Evolutionary conservation across 2,797 vertebrate species (phyloP).

Genomic region (Smutsia temminckii): DNA sequence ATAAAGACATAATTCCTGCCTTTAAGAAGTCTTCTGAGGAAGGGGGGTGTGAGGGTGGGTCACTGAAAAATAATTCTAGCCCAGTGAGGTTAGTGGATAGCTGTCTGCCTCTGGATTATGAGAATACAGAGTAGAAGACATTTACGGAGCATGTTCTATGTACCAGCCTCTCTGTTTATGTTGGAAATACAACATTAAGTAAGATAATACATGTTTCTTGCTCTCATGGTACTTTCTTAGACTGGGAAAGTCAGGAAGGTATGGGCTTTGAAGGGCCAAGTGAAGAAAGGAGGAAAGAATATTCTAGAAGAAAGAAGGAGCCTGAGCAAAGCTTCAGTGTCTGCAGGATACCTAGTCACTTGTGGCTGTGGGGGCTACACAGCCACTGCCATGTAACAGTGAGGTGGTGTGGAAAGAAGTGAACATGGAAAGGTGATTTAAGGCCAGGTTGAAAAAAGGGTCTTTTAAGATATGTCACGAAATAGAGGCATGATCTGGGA

Average conservation of each 20-base stretch:
- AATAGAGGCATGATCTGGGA: background rate
- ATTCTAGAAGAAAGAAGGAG: background rate
- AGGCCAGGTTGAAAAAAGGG: background rate
- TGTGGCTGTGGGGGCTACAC: background rate
- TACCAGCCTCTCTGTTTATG: background rate
- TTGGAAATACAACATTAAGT: background rate
- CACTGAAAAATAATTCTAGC: background rate
- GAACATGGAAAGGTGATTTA: background rate
- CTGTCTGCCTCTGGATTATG: too few relatives aligned
- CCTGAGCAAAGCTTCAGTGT: background rate
- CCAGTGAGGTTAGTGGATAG: background rate
- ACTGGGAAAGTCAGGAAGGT: background rate
- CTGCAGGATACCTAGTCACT: too few relatives aligned
- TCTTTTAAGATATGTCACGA: background rate
- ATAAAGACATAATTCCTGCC: background rate
- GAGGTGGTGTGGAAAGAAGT: background rate
- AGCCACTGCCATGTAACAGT: background rate
- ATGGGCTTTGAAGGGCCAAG: background rate
- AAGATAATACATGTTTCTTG: background rate
- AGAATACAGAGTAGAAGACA: background rate
- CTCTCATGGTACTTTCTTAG: background rate
- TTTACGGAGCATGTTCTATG: background rate
- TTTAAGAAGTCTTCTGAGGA: background rate
- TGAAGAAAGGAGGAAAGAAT: background rate
- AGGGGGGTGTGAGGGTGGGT: background rate